A percentile compares a stretch with the other conserved stretches of the same genome.
Conservation (phyloP, 2,888 invertebrate genomes). For the Tanytarsus gracilentus region DNA sequence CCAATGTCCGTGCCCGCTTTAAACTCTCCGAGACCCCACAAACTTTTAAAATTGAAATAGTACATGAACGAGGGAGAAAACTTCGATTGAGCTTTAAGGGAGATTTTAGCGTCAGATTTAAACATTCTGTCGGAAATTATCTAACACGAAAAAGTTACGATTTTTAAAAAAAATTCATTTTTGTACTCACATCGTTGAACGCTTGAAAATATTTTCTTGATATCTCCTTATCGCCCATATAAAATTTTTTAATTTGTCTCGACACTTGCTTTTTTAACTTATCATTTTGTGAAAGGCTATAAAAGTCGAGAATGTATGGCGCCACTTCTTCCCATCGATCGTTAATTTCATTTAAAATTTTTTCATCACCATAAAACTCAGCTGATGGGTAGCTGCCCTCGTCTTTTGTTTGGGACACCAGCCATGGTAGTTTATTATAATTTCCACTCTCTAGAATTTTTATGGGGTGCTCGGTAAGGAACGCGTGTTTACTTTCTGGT, state of each 20-base stretch:
- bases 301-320: conserved; percentile 53
- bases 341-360: conserved; percentile 47
- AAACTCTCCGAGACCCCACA: conserved; percentile 49
- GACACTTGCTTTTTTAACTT: conserved; percentile 44
- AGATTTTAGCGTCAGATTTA: conserved; percentile 49
- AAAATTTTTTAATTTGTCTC: conserved; percentile 48
- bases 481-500: conserved; percentile 46
- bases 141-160: conserved; percentile 36
- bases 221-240: conserved; percentile 48
- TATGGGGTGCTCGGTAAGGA: conserved; percentile 57
- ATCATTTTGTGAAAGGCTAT: conserved; percentile 47
- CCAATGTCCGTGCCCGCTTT: conserved; percentile 47
- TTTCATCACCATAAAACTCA: conserved; percentile 42
- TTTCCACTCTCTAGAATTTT: conserved; percentile 51
- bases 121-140: conserved; percentile 60
- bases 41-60: conserved; percentile 53
- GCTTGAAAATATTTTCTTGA: conserved; percentile 43
- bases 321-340: conserved; percentile 52
- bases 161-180: conserved; percentile 39
- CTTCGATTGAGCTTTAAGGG: conserved; percentile 52
- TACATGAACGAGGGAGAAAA: conserved; percentile 56
- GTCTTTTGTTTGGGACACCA: conserved; percentile 56
- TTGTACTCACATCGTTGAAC: conserved; percentile 30
- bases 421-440: conserved; percentile 59
- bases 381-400: conserved; percentile 64